A percentile compares a stretch with the other conserved stretches of the same genome.
Evolutionary conservation across 2,888 invertebrate species (phyloP).

Genomic region (Helicoverpa assulta): DNA sequence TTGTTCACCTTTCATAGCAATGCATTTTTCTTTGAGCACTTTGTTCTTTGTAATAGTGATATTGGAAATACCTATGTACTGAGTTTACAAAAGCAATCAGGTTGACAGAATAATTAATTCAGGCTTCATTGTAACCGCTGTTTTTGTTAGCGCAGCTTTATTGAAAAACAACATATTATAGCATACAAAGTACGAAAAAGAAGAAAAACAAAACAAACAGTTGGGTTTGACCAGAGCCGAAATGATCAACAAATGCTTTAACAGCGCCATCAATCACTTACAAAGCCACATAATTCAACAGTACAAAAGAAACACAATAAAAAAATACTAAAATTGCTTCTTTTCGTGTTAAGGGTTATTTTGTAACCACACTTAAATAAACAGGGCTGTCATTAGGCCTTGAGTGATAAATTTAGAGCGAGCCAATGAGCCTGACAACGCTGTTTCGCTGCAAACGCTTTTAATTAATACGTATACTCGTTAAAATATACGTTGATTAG

Average conservation of each 20-base stretch:
- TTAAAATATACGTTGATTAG: too few species aligned
- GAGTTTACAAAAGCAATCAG: too few species aligned
- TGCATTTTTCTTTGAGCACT: too few species aligned
- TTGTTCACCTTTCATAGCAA: too few species aligned
- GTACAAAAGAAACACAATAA: slow-evolving; percentile 55
- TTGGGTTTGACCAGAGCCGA: slow-evolving; percentile 23
- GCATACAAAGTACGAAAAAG: neutral
- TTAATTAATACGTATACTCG: neutral
- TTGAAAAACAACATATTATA: neutral
- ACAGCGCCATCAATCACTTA: slow-evolving; percentile 56
- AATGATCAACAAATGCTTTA: slow-evolving; percentile 42
- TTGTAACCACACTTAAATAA: slow-evolving; percentile 42
- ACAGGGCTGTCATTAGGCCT: slow-evolving; percentile 26
- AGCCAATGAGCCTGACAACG: slow-evolving; percentile 11
- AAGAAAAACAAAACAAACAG: slow-evolving; percentile 5
- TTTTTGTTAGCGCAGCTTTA: neutral
- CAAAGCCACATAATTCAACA: slow-evolving; percentile 46
- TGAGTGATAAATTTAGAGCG: slow-evolving; percentile 22
- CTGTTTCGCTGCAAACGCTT: neutral
- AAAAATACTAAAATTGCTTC: slow-evolving; percentile 50
- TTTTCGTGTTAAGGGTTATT: slow-evolving; percentile 45
- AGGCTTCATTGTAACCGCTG: too few species aligned
- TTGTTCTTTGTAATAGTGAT: too few species aligned
- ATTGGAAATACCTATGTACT: neutral
- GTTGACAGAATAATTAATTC: too few species aligned